Evolutionary conservation across 2,113 vertebrate species (phyloP).

Genomic region (Felis chaus): DNA sequence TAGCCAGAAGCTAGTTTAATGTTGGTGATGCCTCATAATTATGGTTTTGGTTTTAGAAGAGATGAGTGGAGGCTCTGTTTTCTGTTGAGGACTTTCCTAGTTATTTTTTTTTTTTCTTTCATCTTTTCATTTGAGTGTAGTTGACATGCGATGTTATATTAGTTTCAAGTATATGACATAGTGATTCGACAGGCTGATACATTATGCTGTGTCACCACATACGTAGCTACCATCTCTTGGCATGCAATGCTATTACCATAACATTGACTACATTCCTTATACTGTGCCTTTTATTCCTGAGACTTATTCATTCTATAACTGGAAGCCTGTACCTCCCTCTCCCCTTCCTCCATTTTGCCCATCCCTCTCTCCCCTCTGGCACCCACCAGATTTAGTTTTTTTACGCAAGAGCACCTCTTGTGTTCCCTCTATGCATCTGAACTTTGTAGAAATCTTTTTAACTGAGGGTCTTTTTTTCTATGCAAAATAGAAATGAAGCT

Average conservation of each 20-base stretch:
- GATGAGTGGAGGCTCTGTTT: not conserved
- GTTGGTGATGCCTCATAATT: not conserved
- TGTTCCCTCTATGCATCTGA: not conserved
- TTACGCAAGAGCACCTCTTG: not conserved
- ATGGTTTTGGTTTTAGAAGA: not conserved
- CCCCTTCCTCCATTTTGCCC: not conserved
- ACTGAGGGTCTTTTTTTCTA: not conserved
- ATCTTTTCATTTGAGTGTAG: not conserved
- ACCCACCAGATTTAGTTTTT: not conserved
- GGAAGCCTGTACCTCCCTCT: not conserved
- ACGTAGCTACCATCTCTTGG: not conserved
- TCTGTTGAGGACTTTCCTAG: not conserved
- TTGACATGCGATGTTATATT: not conserved
- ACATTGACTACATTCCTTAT: not conserved
- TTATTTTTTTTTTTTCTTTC: not conserved
- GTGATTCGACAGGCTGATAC: not conserved
- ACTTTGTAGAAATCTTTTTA: slow-evolving; percentile 17
- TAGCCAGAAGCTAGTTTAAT: not conserved
- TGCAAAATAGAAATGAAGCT: not conserved
- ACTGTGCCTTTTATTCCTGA: not conserved
- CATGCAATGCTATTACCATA: not conserved
- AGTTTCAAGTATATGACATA: not conserved
- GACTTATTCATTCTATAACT: not conserved
- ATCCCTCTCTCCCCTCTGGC: not conserved
- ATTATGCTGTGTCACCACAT: not conserved